Evolutionary conservation across 2,888 invertebrate genomes (phyloP).

Genomic region (Calameuta pallipes): DNA sequence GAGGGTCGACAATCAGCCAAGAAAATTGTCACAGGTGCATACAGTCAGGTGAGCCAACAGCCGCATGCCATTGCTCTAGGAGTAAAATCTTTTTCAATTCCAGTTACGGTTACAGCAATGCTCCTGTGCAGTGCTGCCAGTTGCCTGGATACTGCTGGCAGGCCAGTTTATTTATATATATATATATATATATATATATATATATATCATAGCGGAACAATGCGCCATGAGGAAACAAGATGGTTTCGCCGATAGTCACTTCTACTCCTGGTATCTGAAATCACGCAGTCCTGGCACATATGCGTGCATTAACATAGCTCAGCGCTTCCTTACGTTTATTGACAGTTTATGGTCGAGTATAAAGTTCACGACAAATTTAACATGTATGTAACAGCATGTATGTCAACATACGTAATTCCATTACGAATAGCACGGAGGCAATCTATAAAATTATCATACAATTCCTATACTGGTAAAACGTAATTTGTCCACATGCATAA

Average conservation of each 20-base stretch:
- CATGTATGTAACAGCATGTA: not conserved
- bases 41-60: not conserved
- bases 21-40: not conserved
- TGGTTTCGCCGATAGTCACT: conserved; percentile 26
- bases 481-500: not conserved
- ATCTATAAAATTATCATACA: not conserved
- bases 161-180: not conserved
- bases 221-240: conserved; percentile 38
- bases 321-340: not conserved
- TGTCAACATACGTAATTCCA: not conserved
- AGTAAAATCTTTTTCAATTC: not conserved
- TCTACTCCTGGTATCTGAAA: not conserved
- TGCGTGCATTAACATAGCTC: not conserved
- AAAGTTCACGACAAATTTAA: not conserved
- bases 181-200: not conserved
- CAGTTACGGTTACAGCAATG: not conserved
- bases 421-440: not conserved
- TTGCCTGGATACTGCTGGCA: not conserved
- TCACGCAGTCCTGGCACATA: not conserved
- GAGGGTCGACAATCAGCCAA: not conserved
- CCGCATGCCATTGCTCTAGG: not conserved
- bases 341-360: not conserved
- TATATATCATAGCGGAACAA: conserved; percentile 24
- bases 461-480: not conserved
- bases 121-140: not conserved